phyloP scores from a whole-genome alignment of 2,888 invertebrate genomes.

The Tupiocoris notatus region DNA sequence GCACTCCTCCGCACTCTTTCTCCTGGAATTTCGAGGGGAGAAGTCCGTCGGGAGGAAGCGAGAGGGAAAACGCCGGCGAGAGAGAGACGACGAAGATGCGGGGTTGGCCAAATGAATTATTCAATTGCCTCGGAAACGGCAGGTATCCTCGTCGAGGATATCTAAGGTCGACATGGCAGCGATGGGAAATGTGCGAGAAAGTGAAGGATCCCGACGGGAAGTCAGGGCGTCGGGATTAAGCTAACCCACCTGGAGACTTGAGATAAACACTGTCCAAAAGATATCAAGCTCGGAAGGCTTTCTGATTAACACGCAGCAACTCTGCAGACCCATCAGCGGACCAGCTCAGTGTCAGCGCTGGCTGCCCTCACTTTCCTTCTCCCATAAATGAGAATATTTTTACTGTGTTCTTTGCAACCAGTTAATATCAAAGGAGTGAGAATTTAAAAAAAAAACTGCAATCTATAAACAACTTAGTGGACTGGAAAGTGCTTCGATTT shows the following conservation, averaged over 20 bases:
- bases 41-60: not conserved
- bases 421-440: no score
- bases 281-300: conserved; percentile 34
- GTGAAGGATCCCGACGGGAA: not conserved
- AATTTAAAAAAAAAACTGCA: no score
- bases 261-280: conserved; percentile 43
- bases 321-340: not conserved
- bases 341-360: no score
- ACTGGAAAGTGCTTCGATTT: no score
- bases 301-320: conserved; percentile 27
- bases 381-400: no score
- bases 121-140: conserved; percentile 41
- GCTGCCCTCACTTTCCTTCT: no score
- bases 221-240: conserved; percentile 6
- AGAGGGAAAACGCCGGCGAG: not conserved
- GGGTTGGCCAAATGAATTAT: conserved; percentile 42
- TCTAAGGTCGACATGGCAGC: conserved; percentile 18
- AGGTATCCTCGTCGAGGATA: conserved; percentile 15
- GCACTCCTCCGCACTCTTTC: not conserved
- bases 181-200: not conserved
- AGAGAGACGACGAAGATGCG: not conserved
- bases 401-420: no score
- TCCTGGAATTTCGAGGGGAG: not conserved
- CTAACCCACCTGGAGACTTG: conserved; percentile 44
- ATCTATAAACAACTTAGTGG: no score